Percentiles rank a stretch among this genome's conserved stretches.
Evolutionary conservation across 2,113 vertebrate species (phyloP).

Genomic region (Elephantulus edwardii): DNA sequence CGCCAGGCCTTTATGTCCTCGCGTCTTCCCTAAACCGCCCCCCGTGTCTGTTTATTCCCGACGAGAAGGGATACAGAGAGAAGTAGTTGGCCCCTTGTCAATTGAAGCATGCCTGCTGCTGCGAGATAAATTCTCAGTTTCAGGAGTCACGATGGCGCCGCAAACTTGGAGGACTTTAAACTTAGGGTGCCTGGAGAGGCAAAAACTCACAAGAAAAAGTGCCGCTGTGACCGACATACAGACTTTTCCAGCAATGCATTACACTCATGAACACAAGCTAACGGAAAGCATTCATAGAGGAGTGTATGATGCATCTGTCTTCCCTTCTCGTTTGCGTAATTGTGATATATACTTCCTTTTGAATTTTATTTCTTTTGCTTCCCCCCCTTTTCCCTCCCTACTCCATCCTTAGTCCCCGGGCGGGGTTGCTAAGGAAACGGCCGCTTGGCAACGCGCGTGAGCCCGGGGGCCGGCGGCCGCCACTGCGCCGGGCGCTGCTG

Average conservation of each 20-base stretch:
- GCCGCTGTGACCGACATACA: not conserved
- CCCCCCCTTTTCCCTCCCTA: slow-evolving; percentile 42
- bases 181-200: slow-evolving; percentile 45
- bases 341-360: not conserved
- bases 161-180: slow-evolving; percentile 71
- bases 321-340: not conserved
- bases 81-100: slow-evolving; percentile 15
- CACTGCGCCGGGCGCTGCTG: slow-evolving; percentile 80
- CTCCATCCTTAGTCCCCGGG: slow-evolving; percentile 89
- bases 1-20: not conserved
- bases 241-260: slow-evolving; percentile 50
- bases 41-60: not conserved
- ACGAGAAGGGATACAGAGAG: not conserved
- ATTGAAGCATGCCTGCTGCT: not conserved
- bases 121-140: slow-evolving; percentile 6
- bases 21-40: not conserved
- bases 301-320: not conserved
- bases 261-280: not conserved
- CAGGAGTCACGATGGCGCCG: slow-evolving; percentile 71
- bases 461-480: slow-evolving; percentile 93
- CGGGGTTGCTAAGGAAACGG: slow-evolving; percentile 98
- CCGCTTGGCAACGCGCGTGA: slow-evolving; percentile 98
- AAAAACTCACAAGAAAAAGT: slow-evolving; percentile 22
- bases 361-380: not conserved
- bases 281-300: not conserved